A percentile compares a stretch with the other conserved stretches of the same genome.
phyloP scores from a whole-genome alignment of 2,888 invertebrate species.

The Nemurella pictetii region DNA sequence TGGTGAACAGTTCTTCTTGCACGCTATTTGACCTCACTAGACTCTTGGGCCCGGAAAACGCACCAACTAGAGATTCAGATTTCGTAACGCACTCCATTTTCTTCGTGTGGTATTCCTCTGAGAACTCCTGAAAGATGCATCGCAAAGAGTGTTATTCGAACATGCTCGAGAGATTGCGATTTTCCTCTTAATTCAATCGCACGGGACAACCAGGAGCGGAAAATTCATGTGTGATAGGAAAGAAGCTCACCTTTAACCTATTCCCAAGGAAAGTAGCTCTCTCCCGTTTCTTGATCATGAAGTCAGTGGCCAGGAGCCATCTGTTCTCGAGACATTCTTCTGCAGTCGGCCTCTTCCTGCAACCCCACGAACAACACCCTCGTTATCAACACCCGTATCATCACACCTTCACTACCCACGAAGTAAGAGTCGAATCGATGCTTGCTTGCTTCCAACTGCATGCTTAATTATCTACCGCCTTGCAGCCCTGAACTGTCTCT shows the following conservation, averaged over 20 bases:
- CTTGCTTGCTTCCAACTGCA: not conserved
- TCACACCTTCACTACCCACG: too few species aligned
- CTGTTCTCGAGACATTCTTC: conserved; percentile 96
- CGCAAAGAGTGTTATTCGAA: conserved; percentile 15
- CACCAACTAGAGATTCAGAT: conserved; percentile 59
- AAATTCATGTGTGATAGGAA: conserved; percentile 5
- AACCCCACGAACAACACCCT: conserved; percentile 46
- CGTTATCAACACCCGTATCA: too few species aligned
- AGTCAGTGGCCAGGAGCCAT: conserved; percentile 91
- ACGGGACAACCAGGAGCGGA: not conserved
- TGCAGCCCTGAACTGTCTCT: too few species aligned
- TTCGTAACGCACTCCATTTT: conserved; percentile 65
- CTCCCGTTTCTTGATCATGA: conserved; percentile 90
- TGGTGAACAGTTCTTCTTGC: conserved; percentile 76
- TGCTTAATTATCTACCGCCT: not conserved
- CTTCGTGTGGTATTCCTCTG: conserved; percentile 75
- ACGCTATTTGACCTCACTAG: conserved; percentile 79
- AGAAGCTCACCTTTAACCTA: conserved; percentile 74
- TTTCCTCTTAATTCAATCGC: too few species aligned
- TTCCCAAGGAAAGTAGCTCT: conserved; percentile 83
- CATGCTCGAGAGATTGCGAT: not conserved
- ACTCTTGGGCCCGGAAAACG: conserved; percentile 58
- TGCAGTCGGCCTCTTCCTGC: conserved; percentile 87
- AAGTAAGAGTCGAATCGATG: not conserved
- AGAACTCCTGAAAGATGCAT: conserved; percentile 64